These are phyloP conservation scores for Thymallus thymallus DNA, from an alignment of 2,113 vertebrate species.

Conservation along the genomic window DNA sequence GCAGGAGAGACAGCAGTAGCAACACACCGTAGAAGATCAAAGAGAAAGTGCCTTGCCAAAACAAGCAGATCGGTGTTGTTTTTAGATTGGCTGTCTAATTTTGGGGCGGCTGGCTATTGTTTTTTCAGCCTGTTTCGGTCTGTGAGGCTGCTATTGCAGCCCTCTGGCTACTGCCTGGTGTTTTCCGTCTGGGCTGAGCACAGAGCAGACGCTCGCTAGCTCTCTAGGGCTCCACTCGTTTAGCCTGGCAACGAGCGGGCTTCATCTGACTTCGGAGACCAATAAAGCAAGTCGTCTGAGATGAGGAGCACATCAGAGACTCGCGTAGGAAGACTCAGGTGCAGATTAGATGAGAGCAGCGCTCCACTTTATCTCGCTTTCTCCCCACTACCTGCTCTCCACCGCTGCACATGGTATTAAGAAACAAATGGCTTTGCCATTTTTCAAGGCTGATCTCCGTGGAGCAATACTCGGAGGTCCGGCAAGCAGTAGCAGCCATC, in stretches of 20 bases:
- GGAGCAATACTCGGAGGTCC: no score
- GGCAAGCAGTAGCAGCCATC: slow-evolving; percentile 29
- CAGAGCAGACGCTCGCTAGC: no score
- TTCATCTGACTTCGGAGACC: slow-evolving; percentile 39
- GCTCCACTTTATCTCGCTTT: neutral
- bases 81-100: slow-evolving; percentile 61
- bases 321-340: slow-evolving; percentile 25
- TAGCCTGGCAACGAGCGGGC: slow-evolving; percentile 38
- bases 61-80: slow-evolving; percentile 55
- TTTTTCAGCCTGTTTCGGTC: neutral
- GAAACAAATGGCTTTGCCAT: no score
- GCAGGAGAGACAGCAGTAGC: slow-evolving; percentile 58
- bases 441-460: no score
- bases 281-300: neutral
- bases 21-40: slow-evolving; percentile 52
- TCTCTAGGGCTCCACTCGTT: slow-evolving; percentile 28
- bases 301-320: slow-evolving; percentile 20
- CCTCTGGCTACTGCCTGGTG: neutral
- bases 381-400: no score
- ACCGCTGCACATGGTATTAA: no score
- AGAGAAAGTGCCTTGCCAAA: slow-evolving; percentile 59
- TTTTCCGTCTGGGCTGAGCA: neutral
- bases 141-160: neutral
- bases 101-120: slow-evolving; percentile 9
- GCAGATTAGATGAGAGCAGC: slow-evolving; percentile 31